Percentiles rank a stretch among this genome's conserved stretches.
Evolutionary conservation across 2,797 vertebrate genomes (phyloP).

Genomic region (Sebastolobus altivelis): DNA sequence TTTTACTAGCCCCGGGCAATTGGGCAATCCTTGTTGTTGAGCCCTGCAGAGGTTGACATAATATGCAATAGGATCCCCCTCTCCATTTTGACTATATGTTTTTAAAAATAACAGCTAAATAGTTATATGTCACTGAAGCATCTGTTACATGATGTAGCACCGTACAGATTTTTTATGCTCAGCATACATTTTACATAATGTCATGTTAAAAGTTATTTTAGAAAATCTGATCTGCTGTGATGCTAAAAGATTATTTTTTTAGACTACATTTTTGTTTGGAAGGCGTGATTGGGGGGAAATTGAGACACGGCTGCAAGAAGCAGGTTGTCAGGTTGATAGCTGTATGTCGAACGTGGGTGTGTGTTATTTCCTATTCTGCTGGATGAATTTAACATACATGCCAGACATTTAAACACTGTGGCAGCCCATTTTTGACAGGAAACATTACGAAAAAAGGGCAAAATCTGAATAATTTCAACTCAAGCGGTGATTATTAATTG

Average conservation of each 20-base stretch:
- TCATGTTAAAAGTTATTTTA: neutral
- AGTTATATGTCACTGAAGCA: neutral
- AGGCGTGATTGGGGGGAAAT: neutral
- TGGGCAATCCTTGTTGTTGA: too few species aligned
- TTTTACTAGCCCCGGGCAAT: too few species aligned
- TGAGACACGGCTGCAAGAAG: neutral
- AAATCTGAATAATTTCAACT: neutral
- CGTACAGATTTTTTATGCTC: neutral
- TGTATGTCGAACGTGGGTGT: neutral
- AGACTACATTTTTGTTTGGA: neutral
- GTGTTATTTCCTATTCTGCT: neutral
- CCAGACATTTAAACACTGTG: neutral
- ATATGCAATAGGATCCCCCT: too few species aligned
- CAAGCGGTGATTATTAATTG: neutral
- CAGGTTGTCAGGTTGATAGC: neutral
- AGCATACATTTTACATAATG: neutral
- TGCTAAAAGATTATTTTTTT: too few species aligned
- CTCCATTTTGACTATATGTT: neutral
- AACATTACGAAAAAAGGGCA: neutral
- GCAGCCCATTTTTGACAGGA: neutral
- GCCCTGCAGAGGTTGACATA: neutral
- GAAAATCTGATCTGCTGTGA: neutral
- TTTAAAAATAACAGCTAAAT: neutral
- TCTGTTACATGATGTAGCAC: neutral
- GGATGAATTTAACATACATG: neutral